Evolutionary conservation across 2,888 invertebrate genomes (phyloP).

Genomic region (Eupeodes latifasciatus): DNA sequence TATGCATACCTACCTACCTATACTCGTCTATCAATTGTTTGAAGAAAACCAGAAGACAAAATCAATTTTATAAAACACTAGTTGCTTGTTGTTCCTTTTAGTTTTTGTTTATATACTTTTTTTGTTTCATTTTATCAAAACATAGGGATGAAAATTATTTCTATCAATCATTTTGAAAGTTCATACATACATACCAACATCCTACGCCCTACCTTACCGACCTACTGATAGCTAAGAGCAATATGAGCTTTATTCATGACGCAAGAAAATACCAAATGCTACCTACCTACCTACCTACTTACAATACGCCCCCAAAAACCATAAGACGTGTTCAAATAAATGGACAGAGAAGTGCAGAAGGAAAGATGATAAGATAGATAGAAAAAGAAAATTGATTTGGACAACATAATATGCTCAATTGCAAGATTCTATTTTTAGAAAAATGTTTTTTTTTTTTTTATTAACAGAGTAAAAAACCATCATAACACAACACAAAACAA

Average conservation of each 20-base stretch:
- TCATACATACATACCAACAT: neutral
- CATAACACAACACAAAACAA: neutral
- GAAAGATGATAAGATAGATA: too few species aligned
- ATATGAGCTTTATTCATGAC: neutral
- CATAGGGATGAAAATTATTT: neutral
- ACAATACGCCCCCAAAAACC: neutral
- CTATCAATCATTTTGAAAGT: conserved; percentile 3
- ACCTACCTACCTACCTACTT: neutral
- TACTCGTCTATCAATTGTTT: too few species aligned
- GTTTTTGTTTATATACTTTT: neutral
- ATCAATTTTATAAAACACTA: neutral
- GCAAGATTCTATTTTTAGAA: conserved; percentile 16
- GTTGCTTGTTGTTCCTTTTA: neutral
- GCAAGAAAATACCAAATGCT: neutral
- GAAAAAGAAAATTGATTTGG: neutral
- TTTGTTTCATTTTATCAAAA: neutral
- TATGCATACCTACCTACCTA: too few species aligned
- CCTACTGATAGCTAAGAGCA: too few species aligned
- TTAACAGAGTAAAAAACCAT: neutral
- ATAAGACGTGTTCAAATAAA: neutral
- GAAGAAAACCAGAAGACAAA: neutral
- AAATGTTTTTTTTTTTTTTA: neutral
- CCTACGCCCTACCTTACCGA: too few species aligned
- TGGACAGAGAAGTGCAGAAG: neutral
- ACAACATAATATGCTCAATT: neutral